Evolutionary conservation across 2,888 invertebrate species (phyloP), one percentile per base, ranked within the genome.

Genomic region (Amiota minor): DNA sequence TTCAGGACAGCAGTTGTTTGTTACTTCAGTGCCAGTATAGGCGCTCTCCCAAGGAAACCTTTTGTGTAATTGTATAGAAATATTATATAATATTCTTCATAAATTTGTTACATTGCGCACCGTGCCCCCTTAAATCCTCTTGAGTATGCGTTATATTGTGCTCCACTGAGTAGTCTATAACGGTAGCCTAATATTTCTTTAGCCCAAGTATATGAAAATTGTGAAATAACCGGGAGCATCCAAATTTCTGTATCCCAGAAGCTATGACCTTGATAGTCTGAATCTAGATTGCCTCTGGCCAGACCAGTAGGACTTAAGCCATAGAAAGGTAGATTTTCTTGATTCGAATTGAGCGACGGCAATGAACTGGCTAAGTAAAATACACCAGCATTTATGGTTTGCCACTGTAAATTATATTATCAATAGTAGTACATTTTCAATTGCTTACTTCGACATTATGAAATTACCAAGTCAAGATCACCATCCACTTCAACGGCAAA

Each of bases 211-310:
- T 91, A 91, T 62, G 91, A 90, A 9, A 93, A 83, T 47, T 92
- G 87, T 14, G 92, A 86, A 9, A 92, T 91, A 0, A 90, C 88
- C 0, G 93, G 93, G 70, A 91, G 90, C 91, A 93, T 93, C 93
- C 93, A 93, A 64, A 91, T 92, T 86, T 93, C 93, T 0, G 92
- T 92, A 77, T 93, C 93, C 93, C 93, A 93, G 83, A 93, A 92
- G 78, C 91, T 92, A 81, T 93, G 93, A 14, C 93, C 93, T 90
- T 90, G 75, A 75, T 90, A 90, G 74, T 90, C 90, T 0, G 80
- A 79, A 11, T 83, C 84, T 9, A 88, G 78, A 72, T 88, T 80
- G 8, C 86, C 88, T 72, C 92, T 90, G 0, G 92, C 92, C 12
- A 93, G 82, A 0, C 93, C 92, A 0, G 91, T 91, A 0, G 93